Evolutionary conservation across 2,113 vertebrate species (phyloP).

Genomic region (Xyrauchen texanus): DNA sequence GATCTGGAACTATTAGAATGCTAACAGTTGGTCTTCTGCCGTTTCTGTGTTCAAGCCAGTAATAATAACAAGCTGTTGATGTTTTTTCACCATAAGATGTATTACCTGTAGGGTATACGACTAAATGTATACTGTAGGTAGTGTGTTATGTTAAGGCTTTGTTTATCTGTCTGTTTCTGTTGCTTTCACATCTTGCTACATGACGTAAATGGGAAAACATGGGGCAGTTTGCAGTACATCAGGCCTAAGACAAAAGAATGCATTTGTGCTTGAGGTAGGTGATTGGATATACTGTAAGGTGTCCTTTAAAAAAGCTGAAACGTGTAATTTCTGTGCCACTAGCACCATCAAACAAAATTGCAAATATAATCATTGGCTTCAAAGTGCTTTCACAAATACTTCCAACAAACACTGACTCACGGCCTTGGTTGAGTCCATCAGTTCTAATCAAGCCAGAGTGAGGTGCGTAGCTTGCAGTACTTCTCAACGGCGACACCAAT

Average conservation of each 20-base stretch:
- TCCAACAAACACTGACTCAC: no score
- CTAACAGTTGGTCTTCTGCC: conserved; percentile 4
- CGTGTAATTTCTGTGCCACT: no score
- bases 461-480: no score
- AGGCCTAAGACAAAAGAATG: background rate
- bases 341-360: no score
- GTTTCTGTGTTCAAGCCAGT: background rate
- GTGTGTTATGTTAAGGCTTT: background rate
- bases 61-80: background rate
- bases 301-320: no score
- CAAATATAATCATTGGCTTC: no score
- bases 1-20: conserved; percentile 24
- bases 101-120: background rate
- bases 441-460: no score
- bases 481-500: no score
- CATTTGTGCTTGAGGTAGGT: background rate
- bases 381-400: no score
- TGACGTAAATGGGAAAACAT: background rate
- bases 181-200: background rate
- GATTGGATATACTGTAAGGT: background rate
- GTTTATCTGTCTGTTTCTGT: background rate
- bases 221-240: background rate
- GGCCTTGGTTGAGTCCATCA: no score
- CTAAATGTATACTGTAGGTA: no score
- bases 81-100: background rate